Base-by-base conservation (phyloP, 35 echinoderm and acorn worm genomes). In the Amphiura filiformis region DNA sequence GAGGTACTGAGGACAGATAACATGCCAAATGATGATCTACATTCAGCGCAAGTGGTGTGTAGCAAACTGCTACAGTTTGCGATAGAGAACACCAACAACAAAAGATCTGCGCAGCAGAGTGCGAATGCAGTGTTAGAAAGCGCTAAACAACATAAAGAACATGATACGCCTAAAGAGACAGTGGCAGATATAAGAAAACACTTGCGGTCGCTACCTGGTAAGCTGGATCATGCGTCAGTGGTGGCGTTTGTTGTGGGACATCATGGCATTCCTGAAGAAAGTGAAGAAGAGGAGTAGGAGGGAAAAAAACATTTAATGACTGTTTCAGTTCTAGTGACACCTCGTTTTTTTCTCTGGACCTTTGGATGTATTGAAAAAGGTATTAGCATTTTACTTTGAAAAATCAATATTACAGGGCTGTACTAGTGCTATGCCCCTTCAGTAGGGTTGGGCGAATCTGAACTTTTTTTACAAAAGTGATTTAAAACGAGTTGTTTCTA, bases 161-260 rank as follows among this genome's bases (percentile, higher is more conserved):
- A 15, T 26, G 47, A 56, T n/a, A 2, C 34, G 32, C 56, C 26
- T 70, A 56, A 85, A 34, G 37, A 70, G 28, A 26, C 47, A 61
- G 30, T 22, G 35, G 47, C 33, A 65, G 56, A 56, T 22, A 13
- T 85, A 32, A 15, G 35, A 1, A 15, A 61, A 64, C 37, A 64
- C 37, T 30, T 61, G 49, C n/a, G 79, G 2, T 37, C 33, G 12
- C 70, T 80, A 32, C 89, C 82, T 0, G 89, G 89, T 31, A 91
- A 91, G 49, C 47, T 91, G 52, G 89, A 91, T 75, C 89, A 91
- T 37, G 89, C 89, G 22, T 75, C 89, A 32, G 77, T 91, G 3
- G 89, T 85, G 76, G 89, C 89, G 2, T 82, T 52, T 32, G 75
- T 78, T 0, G 82, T 91, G 41, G 80, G 87, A 70, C 7, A 13